Conservation (phyloP, 2,888 invertebrate genomes). For the Myopa testacea region DNA sequence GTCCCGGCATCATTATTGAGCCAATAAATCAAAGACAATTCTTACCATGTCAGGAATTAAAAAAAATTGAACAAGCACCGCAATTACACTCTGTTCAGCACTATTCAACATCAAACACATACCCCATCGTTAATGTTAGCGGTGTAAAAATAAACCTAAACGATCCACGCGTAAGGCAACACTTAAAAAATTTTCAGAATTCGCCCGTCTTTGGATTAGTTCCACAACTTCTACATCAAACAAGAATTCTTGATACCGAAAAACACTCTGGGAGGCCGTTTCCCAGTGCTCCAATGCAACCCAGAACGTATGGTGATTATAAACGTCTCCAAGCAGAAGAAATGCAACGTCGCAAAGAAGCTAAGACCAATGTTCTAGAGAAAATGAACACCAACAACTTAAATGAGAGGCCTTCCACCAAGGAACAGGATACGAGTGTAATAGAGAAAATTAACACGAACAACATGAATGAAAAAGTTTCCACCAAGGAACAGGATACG, state of each 20-base stretch:
- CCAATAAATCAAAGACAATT: background rate
- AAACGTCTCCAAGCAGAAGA: slow-evolving; percentile 43
- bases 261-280: background rate
- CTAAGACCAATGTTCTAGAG: background rate
- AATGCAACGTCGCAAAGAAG: slow-evolving; percentile 7
- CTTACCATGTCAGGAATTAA: background rate
- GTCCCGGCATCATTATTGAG: background rate
- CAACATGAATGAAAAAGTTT: background rate
- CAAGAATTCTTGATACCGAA: background rate
- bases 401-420: background rate
- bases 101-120: background rate
- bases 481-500: background rate
- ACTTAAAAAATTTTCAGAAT: slow-evolving; percentile 42
- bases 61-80: background rate
- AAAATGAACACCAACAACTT: background rate
- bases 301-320: slow-evolving; percentile 47
- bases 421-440: background rate
- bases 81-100: background rate
- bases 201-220: slow-evolving; percentile 26
- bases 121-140: background rate
- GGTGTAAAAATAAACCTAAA: slow-evolving; percentile 42
- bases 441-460: background rate
- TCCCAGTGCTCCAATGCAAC: background rate
- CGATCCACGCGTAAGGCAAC: slow-evolving; percentile 47
- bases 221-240: background rate